Evolutionary conservation across 2,113 vertebrate species (phyloP).

Genomic region (Scopus umbretta): DNA sequence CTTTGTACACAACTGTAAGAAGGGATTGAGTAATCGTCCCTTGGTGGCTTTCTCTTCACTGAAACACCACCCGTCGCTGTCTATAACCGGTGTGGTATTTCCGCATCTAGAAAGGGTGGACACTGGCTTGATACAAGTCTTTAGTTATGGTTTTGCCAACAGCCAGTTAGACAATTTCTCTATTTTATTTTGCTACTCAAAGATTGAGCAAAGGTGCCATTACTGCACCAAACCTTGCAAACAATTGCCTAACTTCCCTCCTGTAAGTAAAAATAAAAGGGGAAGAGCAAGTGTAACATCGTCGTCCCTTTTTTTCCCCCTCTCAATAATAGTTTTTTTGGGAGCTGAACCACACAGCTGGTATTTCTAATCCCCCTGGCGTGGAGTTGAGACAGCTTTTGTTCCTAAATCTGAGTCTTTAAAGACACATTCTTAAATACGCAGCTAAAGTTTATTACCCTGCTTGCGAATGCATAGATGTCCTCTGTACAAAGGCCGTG

Average conservation of each 20-base stretch:
- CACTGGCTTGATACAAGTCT: too few species aligned
- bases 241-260: background rate
- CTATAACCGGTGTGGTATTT: background rate
- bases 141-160: background rate
- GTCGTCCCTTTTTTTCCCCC: accelerated
- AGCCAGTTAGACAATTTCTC: accelerated
- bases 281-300: background rate
- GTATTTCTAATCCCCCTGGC: background rate
- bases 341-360: background rate
- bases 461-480: background rate
- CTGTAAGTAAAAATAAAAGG: background rate
- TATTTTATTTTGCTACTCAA: background rate
- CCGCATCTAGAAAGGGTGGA: background rate
- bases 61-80: accelerated
- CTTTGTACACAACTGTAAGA: background rate
- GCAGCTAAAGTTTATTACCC: background rate
- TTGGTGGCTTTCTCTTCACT: background rate
- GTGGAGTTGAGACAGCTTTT: background rate
- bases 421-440: background rate
- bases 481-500: too few species aligned
- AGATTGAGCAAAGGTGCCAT: background rate
- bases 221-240: background rate
- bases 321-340: background rate
- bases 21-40: too few species aligned
- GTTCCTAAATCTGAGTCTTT: background rate